A percentile compares a stretch with the other conserved stretches of the same genome.
Conservation (phyloP, 37 sponge, comb jelly and placozoan genomes). For the Geodia barretti region DNA sequence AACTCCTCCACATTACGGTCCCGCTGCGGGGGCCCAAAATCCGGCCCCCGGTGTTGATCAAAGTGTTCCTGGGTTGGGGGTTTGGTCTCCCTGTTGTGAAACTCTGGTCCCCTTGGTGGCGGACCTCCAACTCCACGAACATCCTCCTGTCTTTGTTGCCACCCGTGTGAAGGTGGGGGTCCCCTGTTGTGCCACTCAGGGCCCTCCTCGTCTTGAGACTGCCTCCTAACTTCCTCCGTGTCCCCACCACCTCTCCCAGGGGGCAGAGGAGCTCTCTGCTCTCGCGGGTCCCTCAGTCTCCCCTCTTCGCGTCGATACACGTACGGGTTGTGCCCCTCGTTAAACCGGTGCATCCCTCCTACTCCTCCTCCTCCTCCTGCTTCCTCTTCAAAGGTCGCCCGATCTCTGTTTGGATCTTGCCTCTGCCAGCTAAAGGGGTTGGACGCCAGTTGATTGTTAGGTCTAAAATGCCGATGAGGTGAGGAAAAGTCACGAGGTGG, state of each 20-base stretch:
- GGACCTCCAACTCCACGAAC: too few relatives aligned
- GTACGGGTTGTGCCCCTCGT: slow-evolving; percentile 1
- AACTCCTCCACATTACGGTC: neutral
- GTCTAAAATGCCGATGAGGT: neutral
- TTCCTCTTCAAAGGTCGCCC: slow-evolving; percentile 16
- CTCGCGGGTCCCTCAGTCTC: neutral
- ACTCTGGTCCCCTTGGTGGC: too few relatives aligned
- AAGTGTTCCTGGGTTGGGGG: neutral
- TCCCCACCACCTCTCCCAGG: neutral
- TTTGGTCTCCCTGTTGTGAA: too few relatives aligned
- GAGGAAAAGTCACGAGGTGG: neutral
- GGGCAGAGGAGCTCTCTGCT: neutral
- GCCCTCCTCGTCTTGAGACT: neutral
- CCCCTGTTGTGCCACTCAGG: neutral
- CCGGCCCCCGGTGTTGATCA: slow-evolving; percentile 4
- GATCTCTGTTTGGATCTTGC: slow-evolving; percentile 7
- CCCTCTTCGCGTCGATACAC: neutral
- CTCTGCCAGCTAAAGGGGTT: slow-evolving; percentile 48
- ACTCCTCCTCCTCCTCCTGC: too few relatives aligned
- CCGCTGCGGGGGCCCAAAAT: slow-evolving; percentile 8
- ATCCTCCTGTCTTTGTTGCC: neutral
- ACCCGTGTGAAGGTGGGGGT: neutral
- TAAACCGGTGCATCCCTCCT: neutral
- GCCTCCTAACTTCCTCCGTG: neutral
- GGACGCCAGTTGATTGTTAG: neutral